A percentile compares a stretch with the other conserved stretches of the same genome.
These are phyloP conservation scores for Pygoscelis adeliae DNA, from an alignment of 2,113 vertebrate genomes.

Conservation along the genomic window DNA sequence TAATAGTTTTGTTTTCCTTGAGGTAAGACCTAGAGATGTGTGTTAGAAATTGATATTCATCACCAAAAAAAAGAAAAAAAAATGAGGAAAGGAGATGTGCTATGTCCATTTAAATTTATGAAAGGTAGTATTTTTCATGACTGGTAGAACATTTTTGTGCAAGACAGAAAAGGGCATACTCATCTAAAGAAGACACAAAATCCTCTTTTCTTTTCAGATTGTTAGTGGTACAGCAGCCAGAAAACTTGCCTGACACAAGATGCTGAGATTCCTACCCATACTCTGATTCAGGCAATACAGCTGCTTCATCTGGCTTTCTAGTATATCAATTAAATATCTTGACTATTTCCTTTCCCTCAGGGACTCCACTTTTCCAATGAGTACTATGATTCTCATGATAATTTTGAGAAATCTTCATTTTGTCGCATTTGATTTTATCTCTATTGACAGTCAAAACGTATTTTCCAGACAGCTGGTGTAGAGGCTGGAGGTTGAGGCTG, in stretches of 20 bases:
- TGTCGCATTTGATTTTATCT: background rate
- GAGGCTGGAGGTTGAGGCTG: background rate
- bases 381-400: background rate
- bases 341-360: background rate
- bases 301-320: background rate
- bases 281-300: background rate
- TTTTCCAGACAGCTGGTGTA: background rate
- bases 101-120: background rate
- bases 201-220: background rate
- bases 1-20: background rate
- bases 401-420: conserved; percentile 3
- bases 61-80: background rate
- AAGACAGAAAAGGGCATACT: background rate
- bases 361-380: background rate
- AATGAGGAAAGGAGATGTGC: background rate
- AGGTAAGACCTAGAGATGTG: background rate
- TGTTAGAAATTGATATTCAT: background rate
- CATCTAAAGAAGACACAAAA: background rate
- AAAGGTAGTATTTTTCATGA: background rate
- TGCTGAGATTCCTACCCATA: background rate
- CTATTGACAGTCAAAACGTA: background rate
- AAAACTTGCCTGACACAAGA: background rate
- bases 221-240: background rate
- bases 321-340: background rate
- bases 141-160: background rate